These are phyloP conservation scores for Otus sunia DNA, from an alignment of 2,113 vertebrate genomes.

Conservation along the genomic window DNA sequence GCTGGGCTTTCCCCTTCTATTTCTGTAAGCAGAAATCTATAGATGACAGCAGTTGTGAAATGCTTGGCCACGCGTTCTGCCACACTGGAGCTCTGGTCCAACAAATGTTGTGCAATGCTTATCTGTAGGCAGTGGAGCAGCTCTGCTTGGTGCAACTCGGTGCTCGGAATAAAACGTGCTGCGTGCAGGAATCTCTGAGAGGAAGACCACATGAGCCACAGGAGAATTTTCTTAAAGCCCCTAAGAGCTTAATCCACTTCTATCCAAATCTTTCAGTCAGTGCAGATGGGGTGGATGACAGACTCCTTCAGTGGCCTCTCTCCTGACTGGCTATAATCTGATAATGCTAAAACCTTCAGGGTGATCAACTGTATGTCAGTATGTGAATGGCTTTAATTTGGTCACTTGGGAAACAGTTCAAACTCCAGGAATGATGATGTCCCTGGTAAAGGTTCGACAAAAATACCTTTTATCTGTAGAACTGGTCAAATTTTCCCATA, in stretches of 20 bases:
- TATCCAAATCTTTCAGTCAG: background rate
- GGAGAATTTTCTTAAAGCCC: background rate
- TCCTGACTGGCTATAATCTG: background rate
- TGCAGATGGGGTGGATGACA: background rate
- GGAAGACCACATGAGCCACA: background rate
- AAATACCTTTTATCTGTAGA: background rate
- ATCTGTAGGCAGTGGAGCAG: background rate
- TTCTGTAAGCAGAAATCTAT: background rate
- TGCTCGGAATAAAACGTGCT: background rate
- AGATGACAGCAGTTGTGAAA: background rate
- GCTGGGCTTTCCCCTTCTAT: background rate
- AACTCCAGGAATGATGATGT: background rate
- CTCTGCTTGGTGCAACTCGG: background rate
- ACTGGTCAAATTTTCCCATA: background rate
- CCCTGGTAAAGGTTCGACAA: background rate
- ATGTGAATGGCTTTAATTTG: background rate
- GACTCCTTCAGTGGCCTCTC: background rate
- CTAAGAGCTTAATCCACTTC: background rate
- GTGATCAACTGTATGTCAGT: background rate
- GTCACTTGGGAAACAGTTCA: background rate
- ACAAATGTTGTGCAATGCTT: background rate
- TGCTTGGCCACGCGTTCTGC: fast-evolving
- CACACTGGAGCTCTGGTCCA: background rate
- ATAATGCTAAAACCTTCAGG: background rate
- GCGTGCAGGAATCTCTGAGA: background rate